Conservation (phyloP, 2,113 vertebrate genomes). For the Cygnus atratus region DNA sequence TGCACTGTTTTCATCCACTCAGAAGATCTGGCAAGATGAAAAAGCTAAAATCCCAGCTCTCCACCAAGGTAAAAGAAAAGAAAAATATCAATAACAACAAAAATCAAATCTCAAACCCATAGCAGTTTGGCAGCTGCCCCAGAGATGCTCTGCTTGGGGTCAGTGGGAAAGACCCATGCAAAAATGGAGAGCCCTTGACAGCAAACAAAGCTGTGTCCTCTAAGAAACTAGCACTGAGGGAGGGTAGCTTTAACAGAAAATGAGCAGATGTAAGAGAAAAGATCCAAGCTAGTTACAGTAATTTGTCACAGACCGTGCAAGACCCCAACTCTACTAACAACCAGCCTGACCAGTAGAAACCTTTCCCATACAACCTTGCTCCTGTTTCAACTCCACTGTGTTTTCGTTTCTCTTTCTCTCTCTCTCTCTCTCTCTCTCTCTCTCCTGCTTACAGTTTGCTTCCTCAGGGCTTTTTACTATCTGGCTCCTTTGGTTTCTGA, state of each 20-base stretch:
- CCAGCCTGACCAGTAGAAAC: conserved; percentile 43
- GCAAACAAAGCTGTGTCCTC: neutral
- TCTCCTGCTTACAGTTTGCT: conserved; percentile 92
- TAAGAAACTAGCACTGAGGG: neutral
- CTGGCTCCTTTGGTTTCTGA: conserved; percentile 99
- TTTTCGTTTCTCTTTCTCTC: conserved; percentile 68
- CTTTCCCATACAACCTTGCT: neutral
- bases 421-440: neutral
- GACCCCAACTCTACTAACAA: neutral
- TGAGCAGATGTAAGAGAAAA: neutral
- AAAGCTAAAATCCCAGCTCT: neutral
- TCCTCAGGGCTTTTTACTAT: conserved; percentile 99
- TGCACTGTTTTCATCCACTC: neutral
- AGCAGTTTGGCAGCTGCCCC: neutral
- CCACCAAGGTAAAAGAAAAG: neutral
- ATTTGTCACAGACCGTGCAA: neutral
- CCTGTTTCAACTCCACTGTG: conserved; percentile 70
- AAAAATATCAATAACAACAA: neutral
- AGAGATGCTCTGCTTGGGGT: neutral
- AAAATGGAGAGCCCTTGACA: neutral
- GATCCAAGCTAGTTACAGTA: neutral
- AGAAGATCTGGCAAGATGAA: neutral
- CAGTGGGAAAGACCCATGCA: neutral
- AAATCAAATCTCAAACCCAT: neutral
- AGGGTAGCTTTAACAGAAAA: neutral